A percentile compares a stretch with the other conserved stretches of the same genome.
Conservation (phyloP, 1,140 invertebrate genomes). For the Harlomillsia oculata region DNA sequence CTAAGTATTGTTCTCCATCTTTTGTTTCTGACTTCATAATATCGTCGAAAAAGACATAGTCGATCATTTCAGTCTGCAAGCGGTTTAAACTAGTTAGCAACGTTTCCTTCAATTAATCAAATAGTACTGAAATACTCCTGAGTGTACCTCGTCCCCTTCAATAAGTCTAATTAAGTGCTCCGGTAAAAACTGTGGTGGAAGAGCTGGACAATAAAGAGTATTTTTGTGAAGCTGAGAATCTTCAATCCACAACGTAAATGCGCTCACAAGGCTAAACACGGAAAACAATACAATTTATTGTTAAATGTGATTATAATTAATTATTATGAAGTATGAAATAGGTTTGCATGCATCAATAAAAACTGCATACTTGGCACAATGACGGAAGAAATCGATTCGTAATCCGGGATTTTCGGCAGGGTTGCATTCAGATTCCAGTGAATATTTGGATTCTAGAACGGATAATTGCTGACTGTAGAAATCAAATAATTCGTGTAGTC, state of each 20-base stretch:
- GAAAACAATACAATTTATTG: constrained; percentile 7
- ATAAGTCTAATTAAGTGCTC: constrained; percentile 47
- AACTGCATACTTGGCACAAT: constrained; percentile 10
- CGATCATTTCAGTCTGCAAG: constrained; percentile 25
- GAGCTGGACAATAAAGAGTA: constrained; percentile 56
- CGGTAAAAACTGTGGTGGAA: constrained; percentile 61
- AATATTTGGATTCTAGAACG: constrained; percentile 4
- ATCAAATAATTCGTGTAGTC: constrained; percentile 54
- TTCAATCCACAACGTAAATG: constrained; percentile 64
- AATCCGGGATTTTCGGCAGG: constrained; percentile 11
- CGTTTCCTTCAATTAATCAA: not conserved
- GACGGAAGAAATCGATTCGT: constrained; percentile 1
- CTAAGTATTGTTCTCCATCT: not conserved
- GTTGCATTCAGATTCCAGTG: constrained; percentile 1
- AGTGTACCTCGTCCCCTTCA: constrained; percentile 45
- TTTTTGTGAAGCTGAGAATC: constrained; percentile 62
- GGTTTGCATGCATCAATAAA: no score
- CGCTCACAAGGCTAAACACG: constrained; percentile 50
- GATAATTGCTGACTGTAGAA: constrained; percentile 44
- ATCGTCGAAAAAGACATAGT: constrained; percentile 26
- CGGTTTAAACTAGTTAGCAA: not conserved
- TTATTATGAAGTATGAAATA: not conserved
- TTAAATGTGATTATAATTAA: not conserved
- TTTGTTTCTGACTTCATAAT: constrained; percentile 2
- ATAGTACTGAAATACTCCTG: not conserved